Evolutionary conservation across 1,140 invertebrate species (phyloP), one percentile per base, ranked within the genome.

Genomic region (Pseudomyrmex pallidus): DNA sequence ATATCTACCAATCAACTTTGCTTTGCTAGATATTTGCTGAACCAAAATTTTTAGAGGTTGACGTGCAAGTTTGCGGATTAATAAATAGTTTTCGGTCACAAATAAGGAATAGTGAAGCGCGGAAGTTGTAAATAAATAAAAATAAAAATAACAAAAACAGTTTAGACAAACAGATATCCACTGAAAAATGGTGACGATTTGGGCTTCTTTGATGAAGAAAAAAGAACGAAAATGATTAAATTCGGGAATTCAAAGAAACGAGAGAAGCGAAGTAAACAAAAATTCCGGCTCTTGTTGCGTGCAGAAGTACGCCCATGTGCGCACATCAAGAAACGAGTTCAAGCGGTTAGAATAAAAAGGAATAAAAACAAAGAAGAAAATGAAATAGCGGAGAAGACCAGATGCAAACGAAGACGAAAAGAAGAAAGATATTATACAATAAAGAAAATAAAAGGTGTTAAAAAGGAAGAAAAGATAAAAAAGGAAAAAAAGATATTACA

Each of bases 181-280:
- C 44, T 57, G 48, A 13, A 77, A n/a, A 56, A 9, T 12, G 15
- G n/a, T 22, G 35, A 15, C 56, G 35, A 17, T 74, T 62, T 57
- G 44, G 48, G 13, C 9, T 67, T 67, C 17, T 67, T 50, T 66
- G 67, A 74, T 20, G 44, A n/a, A 67, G 35, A 48, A 25, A 46
- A 68, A n/a, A 76, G 76, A 70, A 64, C 72, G 63, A 78, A 83
- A 66, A 59, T 57, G 63, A 22, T 57, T 56, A 62, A 64, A 67
- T n/a, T n/a, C 62, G 22, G 66, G 90, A 90, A 93, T 94, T 93
- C 92, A 93, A 92, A 94, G 92, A 93, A 94, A 92, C 91, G 89
- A 56, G 35, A 86, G 87, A 92, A 54, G 88, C 91, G 93, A 92
- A 87, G 92, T 94, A 93, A 93, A 93, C 92, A 93, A 94, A 94